Conservation (phyloP, 2,888 invertebrate genomes). For the Eretmocerus hayati region DNA sequence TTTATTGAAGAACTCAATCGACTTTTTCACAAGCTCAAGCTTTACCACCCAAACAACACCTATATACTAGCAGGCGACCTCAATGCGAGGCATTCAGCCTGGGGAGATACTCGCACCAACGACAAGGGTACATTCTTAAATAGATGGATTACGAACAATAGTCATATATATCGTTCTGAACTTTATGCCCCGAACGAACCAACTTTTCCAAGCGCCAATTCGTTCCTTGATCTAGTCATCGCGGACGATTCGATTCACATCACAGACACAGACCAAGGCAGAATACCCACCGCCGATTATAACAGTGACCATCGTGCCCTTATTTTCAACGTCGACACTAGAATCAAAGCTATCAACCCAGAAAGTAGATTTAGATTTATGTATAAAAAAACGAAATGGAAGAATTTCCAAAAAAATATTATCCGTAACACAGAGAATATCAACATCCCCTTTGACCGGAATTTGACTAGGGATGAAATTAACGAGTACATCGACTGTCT, state of each 20-base stretch:
- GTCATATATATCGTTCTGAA: background rate
- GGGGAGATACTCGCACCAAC: slow-evolving; percentile 2
- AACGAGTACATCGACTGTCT: background rate
- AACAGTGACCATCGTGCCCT: slow-evolving; percentile 5
- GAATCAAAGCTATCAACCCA: no score
- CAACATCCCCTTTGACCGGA: background rate
- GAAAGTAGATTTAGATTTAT: background rate
- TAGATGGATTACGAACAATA: background rate
- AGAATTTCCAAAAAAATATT: background rate
- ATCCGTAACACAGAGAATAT: no score
- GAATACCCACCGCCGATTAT: background rate
- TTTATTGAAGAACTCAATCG: slow-evolving; percentile 3
- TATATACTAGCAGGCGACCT: slow-evolving; percentile 8
- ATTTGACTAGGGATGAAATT: slow-evolving; percentile 1
- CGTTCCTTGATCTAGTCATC: slow-evolving; percentile 1
- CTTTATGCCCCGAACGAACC: background rate
- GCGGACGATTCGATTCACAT: background rate
- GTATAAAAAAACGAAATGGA: slow-evolving; percentile 7
- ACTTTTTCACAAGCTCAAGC: background rate
- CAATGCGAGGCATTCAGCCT: slow-evolving; percentile 1
- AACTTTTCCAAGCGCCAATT: slow-evolving; percentile 1
- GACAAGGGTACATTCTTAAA: slow-evolving; percentile 6
- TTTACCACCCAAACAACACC: background rate
- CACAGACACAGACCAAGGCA: background rate
- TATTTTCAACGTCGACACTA: background rate